Conservation (phyloP, 2,888 invertebrate genomes). For the Atrina japonica region DNA sequence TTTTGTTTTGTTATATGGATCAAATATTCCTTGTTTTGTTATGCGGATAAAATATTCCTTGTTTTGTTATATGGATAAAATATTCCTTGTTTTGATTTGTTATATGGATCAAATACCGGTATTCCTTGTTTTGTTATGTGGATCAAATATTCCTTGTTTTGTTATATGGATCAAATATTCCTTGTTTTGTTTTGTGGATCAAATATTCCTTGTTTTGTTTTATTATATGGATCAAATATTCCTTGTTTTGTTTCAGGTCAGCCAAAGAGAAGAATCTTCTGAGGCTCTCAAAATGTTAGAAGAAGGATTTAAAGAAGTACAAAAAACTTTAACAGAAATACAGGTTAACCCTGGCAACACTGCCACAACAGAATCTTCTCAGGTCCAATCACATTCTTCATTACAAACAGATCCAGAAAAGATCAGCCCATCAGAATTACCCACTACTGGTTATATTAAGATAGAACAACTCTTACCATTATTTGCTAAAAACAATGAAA, state of each 20-base stretch:
- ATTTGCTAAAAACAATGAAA: slow-evolving; percentile 2
- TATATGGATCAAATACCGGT: too few relatives aligned
- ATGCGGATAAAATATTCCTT: too few relatives aligned
- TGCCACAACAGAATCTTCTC: not conserved
- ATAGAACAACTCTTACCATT: slow-evolving; percentile 1
- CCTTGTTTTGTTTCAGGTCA: slow-evolving; percentile 4
- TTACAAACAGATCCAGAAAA: not conserved
- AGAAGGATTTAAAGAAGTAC: not conserved
- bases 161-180: too few relatives aligned
- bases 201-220: too few relatives aligned
- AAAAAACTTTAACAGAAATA: not conserved
- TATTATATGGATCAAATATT: too few relatives aligned
- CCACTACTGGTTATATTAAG: not conserved
- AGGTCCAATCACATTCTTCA: not conserved
- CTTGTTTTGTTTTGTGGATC: too few relatives aligned
- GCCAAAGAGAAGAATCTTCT: not conserved
- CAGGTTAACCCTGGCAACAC: not conserved
- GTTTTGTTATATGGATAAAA: too few relatives aligned
- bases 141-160: too few relatives aligned
- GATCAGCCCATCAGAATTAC: not conserved
- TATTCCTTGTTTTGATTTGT: too few relatives aligned
- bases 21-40: too few relatives aligned
- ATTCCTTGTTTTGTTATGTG: too few relatives aligned
- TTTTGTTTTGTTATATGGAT: too few relatives aligned
- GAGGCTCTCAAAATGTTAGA: slow-evolving; percentile 1